A percentile compares a stretch with the other conserved stretches of the same genome.
Evolutionary conservation across 2,888 invertebrate species (phyloP).

Genomic region (Apamea crenata): DNA sequence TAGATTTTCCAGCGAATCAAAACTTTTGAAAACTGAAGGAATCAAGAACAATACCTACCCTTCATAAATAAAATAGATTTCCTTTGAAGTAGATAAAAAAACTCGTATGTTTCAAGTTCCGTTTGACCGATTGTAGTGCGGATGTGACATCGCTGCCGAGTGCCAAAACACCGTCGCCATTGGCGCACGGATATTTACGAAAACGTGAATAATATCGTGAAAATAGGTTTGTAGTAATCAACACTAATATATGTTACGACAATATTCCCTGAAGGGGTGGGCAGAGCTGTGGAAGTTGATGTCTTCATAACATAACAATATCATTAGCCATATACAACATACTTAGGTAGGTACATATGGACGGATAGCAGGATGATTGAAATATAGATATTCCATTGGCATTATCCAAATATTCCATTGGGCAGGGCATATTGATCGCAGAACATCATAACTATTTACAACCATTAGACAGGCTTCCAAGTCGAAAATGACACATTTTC

Average conservation of each 20-base stretch:
- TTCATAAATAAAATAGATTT: neutral
- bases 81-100: slow-evolving; percentile 7
- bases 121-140: slow-evolving; percentile 27
- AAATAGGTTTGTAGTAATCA: slow-evolving; percentile 43
- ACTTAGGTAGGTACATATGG: neutral
- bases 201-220: slow-evolving; percentile 35
- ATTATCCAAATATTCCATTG: too few relatives aligned
- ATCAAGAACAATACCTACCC: neutral
- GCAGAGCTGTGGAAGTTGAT: neutral
- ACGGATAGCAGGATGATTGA: neutral
- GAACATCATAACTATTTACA: too few relatives aligned
- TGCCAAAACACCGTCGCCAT: slow-evolving; percentile 41
- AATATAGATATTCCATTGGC: neutral
- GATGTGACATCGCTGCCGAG: slow-evolving; percentile 29
- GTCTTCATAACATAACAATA: neutral
- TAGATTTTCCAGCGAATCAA: too few relatives aligned
- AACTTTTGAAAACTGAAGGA: neutral
- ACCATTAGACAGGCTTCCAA: too few relatives aligned
- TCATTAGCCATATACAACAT: neutral
- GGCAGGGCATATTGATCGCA: neutral
- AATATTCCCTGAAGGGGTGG: neutral
- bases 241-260: slow-evolving; percentile 28
- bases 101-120: slow-evolving; percentile 18
- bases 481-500: too few relatives aligned
- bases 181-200: slow-evolving; percentile 39